Percentiles rank a stretch among this genome's conserved stretches.
Conservation (phyloP, 2,888 invertebrate species). For the Drosophila subquinaria region DNA sequence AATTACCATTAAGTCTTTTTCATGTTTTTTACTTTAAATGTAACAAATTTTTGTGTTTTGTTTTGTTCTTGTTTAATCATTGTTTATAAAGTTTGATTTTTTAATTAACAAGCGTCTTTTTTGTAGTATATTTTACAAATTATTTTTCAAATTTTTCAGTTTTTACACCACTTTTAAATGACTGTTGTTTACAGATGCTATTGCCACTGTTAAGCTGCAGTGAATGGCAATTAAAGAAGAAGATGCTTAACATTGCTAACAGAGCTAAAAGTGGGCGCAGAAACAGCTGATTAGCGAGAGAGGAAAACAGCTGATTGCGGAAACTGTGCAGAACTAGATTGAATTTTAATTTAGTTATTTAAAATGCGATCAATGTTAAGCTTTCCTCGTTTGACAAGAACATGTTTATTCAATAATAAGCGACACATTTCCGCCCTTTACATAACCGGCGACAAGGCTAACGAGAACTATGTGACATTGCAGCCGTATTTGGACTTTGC, state of each 20-base stretch:
- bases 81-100: conserved; percentile 45
- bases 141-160: too few relatives aligned
- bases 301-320: conserved; percentile 11
- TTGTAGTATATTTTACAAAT: neutral
- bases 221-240: too few relatives aligned
- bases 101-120: neutral
- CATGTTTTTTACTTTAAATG: conserved; percentile 20
- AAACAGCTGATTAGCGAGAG: conserved; percentile 26
- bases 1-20: conserved; percentile 14
- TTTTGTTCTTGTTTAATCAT: conserved; percentile 34
- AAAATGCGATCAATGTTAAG: conserved; percentile 50
- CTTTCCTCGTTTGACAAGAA: conserved; percentile 25
- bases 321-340: neutral
- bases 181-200: conserved; percentile 1
- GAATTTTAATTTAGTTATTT: neutral
- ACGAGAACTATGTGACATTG: conserved; percentile 89
- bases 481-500: conserved; percentile 90
- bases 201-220: conserved; percentile 2
- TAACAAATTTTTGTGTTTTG: conserved; percentile 32
- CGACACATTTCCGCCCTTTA: conserved; percentile 84
- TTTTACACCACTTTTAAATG: neutral
- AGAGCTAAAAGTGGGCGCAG: too few relatives aligned
- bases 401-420: conserved; percentile 42
- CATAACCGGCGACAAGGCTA: conserved; percentile 90
- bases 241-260: too few relatives aligned